Base-by-base conservation (phyloP, 2,113 vertebrate genomes). In the Opisthocomus hoazin region DNA sequence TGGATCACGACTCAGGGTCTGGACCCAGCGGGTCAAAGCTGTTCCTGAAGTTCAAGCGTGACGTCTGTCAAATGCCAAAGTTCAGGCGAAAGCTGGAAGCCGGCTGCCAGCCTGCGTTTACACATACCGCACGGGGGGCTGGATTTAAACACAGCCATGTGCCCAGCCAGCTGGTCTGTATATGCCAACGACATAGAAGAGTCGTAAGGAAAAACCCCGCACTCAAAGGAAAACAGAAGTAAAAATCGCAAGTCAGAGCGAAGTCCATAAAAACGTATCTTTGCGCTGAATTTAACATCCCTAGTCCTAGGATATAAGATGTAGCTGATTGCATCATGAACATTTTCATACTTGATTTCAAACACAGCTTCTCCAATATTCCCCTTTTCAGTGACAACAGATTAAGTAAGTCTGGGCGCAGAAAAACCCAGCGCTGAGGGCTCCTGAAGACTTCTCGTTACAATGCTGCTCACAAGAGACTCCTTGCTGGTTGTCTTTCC, bases 221-320 rank as follows among this genome's bases (percentile, higher is more conserved):
- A 39, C 53, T 82, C 21, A 5, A 45, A 70, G 16, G 46, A 76
- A 93, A 85, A 92, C 1, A 61, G 24, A 17, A 76, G n/a, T 30
- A 37, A 84, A 77, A 84, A 41, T 32, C 41, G 41, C 22, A 46
- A 65, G 37, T 22, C 0, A 0, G 36, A 82, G 23, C 0, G 0
- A 89, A 16, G 64, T 39, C 86, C n/a, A 65, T 46, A 50, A 74
- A 87, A 86, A 74, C 76, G 26, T 4, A 54, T 16, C 54, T 83
- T 30, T 37, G 51, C 66, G 74, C 50, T 32, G 77, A 90, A 88
- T 69, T 29, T 69, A 75, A 66, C 50, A 66, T 46, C 54, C 48
- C 10, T 45, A n/a, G 50, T 34, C 63, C 57, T 60, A 6, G 43
- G 27, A 53, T 13, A 20, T 3, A 56, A 6, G 12, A 19, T 16